phyloP scores from a whole-genome alignment of 2,888 invertebrate genomes.

The Drosophila nigritarsus region DNA sequence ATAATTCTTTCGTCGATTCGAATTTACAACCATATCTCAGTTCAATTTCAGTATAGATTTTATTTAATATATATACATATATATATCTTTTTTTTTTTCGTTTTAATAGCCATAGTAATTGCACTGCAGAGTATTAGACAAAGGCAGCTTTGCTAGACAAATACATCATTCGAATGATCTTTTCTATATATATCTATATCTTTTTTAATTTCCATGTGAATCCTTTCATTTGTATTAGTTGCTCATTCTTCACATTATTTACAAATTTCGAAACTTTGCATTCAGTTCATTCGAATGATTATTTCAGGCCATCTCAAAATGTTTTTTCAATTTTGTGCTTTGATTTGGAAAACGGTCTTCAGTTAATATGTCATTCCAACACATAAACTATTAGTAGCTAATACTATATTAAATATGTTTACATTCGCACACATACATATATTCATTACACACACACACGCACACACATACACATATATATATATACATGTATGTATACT shows the following conservation, averaged over 20 bases:
- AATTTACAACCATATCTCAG: constrained; percentile 34
- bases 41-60: constrained; percentile 20
- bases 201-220: neutral
- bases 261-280: neutral
- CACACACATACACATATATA: constrained; percentile 6
- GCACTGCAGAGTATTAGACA: constrained; percentile 24
- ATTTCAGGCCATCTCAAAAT: constrained; percentile 1
- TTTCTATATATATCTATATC: neutral
- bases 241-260: neutral
- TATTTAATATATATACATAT: neutral
- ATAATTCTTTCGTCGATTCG: constrained; percentile 20
- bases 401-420: neutral
- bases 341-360: constrained; percentile 37
- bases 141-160: neutral
- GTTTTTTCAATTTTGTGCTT: constrained; percentile 34
- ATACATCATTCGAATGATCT: neutral
- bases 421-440: constrained; percentile 16
- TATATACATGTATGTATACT: constrained; percentile 22
- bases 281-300: neutral
- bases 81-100: neutral
- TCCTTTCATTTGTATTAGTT: constrained; percentile 4
- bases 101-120: constrained; percentile 21
- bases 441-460: constrained; percentile 17
- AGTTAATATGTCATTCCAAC: constrained; percentile 2
- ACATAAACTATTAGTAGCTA: constrained; percentile 18